Percentiles rank a stretch among this genome's conserved stretches.
phyloP scores from a whole-genome alignment of 1,140 invertebrate genomes.

The Nephotettix cincticeps region DNA sequence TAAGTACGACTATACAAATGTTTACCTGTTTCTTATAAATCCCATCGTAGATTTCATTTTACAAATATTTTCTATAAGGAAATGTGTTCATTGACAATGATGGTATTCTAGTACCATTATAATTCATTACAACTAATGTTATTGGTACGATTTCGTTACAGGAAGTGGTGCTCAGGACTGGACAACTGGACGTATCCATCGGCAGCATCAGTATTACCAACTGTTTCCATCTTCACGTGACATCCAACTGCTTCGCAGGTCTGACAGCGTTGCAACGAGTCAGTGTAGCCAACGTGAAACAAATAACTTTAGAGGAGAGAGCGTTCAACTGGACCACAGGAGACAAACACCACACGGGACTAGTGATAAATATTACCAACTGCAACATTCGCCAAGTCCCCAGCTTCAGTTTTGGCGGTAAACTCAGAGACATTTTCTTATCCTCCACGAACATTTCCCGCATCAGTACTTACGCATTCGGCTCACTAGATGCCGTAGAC shows the following conservation, averaged over 20 bases:
- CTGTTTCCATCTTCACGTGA: slow-evolving; percentile 33
- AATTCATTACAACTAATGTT: too few species aligned
- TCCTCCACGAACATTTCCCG: slow-evolving; percentile 58
- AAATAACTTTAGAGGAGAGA: slow-evolving; percentile 48
- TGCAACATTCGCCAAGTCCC: slow-evolving; percentile 57
- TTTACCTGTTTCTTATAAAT: too few species aligned
- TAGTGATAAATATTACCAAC: slow-evolving; percentile 47
- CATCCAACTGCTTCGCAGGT: slow-evolving; percentile 16
- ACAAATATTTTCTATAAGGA: too few species aligned
- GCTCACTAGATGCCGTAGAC: slow-evolving; percentile 58
- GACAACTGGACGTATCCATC: not conserved
- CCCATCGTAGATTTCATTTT: too few species aligned
- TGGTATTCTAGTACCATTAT: too few species aligned
- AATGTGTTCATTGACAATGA: too few species aligned
- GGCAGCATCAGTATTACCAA: slow-evolving; percentile 30
- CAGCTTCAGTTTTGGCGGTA: slow-evolving; percentile 66
- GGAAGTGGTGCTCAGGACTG: not conserved
- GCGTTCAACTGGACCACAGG: slow-evolving; percentile 44
- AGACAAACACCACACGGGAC: slow-evolving; percentile 41
- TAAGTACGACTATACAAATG: too few species aligned
- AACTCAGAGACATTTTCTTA: slow-evolving; percentile 65
- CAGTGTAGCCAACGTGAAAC: slow-evolving; percentile 50
- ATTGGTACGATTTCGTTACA: too few species aligned
- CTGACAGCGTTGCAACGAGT: slow-evolving; percentile 51
- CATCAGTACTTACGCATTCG: slow-evolving; percentile 69